phyloP scores from a whole-genome alignment of 2,113 vertebrate species.

The Perca fluviatilis region DNA sequence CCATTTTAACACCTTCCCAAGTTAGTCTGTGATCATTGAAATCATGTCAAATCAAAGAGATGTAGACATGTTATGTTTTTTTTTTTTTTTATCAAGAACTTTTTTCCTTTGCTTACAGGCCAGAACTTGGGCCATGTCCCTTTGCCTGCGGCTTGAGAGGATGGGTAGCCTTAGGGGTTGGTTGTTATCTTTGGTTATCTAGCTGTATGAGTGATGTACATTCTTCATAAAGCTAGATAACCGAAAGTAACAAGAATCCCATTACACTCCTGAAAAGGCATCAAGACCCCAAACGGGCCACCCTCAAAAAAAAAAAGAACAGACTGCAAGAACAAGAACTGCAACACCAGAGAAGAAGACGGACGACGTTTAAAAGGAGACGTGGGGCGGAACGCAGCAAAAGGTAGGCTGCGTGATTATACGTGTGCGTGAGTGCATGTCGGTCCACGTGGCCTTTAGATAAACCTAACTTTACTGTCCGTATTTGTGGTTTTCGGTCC shows the following conservation, averaged over 20 bases:
- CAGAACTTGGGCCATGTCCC: slow-evolving; percentile 55
- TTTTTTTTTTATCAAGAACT: slow-evolving; percentile 44
- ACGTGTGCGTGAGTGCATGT: background rate
- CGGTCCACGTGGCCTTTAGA: background rate
- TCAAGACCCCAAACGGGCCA: slow-evolving; percentile 67
- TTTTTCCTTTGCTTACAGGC: slow-evolving; percentile 75
- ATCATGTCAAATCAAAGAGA: background rate
- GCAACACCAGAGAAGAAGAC: slow-evolving; percentile 12
- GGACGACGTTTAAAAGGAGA: slow-evolving; percentile 37
- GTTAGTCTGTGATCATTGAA: slow-evolving; percentile 9
- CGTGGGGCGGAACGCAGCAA: background rate
- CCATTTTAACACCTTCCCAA: background rate
- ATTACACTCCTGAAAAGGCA: slow-evolving; percentile 90
- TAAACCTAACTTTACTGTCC: background rate
- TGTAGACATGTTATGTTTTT: slow-evolving; percentile 8
- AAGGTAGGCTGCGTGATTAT: slow-evolving; percentile 57
- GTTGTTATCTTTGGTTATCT: slow-evolving; percentile 99
- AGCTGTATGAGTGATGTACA: slow-evolving; percentile 99
- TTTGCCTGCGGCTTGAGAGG: slow-evolving; percentile 66
- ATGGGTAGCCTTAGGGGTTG: slow-evolving; percentile 84
- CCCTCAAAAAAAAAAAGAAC: background rate
- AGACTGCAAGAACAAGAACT: slow-evolving; percentile 13
- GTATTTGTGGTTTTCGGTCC: background rate
- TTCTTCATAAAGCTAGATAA: slow-evolving; percentile 94
- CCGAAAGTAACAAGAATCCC: slow-evolving; percentile 98